Base-by-base conservation (phyloP, 2,113 vertebrate species). In the Sigmodon hispidus region DNA sequence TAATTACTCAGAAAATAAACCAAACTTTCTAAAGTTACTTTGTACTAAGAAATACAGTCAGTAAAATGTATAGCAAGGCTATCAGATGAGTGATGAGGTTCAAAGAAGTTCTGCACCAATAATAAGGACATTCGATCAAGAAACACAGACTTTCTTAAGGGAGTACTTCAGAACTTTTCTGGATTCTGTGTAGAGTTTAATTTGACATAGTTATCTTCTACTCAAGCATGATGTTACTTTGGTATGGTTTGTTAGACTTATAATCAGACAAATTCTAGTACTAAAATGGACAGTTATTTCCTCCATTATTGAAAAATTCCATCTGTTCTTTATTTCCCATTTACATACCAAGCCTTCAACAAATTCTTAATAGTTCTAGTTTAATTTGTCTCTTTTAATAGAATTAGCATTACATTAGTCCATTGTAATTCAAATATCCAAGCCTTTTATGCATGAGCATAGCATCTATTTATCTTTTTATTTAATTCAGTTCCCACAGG, bases 231-330 rank as follows among this genome's bases (percentile, higher is more conserved):
- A 80, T 97, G 88, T 97, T 97, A 91, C 90, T 98, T 94, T 96
- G 94, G 83, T 52, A 87, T 81, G 95, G 87, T 80, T 98, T 91
- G 94, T 98, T 98, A 97, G n/a, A 55, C 89, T 94, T 92, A 22
- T 97, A 98, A 98, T 97, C 96, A 96, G 95, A 95, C 94, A 98
- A 97, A 98, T 98, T 97, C 90, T 61, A 43, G 3, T 88, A 31
- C 81, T 96, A 92, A 97, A 96, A 89, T n/a, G 84, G 86, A 91
- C 75, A 94, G 16, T 94, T 89, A 67, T 95, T 95, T 15, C 72
- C 9, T 5, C 9, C 16, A 97, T 97, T 95, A 98, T 13, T 90
- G 89, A 93, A 96, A 95, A 94, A 94, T 92, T 43, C 0, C 16
- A 29, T 92, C 13, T 97, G 24, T 93, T 98, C 88, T 93, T 97